Evolutionary conservation across 1,140 invertebrate genomes (phyloP).

Genomic region (Megalonaias nervosa): DNA sequence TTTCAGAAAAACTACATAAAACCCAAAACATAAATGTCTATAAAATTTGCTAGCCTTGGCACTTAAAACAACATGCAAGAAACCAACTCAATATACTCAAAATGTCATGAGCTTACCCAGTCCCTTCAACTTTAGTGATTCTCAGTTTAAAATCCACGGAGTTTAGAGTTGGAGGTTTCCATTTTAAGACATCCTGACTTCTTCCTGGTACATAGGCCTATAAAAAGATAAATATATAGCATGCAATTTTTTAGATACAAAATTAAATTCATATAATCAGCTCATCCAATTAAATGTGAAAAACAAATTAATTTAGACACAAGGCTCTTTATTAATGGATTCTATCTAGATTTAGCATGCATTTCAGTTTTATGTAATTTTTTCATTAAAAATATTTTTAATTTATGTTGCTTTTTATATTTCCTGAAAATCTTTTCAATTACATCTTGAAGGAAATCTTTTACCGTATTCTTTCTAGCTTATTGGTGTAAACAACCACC

Average conservation of each 20-base stretch:
- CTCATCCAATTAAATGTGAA: not conserved
- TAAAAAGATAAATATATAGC: conserved; percentile 62
- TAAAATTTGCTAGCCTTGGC: no score
- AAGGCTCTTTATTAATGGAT: not conserved
- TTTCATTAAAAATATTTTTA: no score
- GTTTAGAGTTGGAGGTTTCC: conserved; percentile 96
- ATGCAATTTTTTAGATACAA: not conserved
- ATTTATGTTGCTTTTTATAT: no score
- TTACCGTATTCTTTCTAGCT: no score
- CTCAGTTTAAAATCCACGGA: conserved; percentile 96
- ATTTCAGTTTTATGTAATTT: no score
- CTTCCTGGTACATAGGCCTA: conserved; percentile 88
- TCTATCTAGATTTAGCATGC: no score
- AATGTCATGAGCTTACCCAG: conserved; percentile 76
- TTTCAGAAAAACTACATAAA: no score
- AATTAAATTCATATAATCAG: not conserved
- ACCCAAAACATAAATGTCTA: no score
- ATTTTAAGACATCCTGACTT: conserved; percentile 92
- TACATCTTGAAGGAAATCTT: no score
- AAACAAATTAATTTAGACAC: not conserved
- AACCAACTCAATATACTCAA: not conserved
- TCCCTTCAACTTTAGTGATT: conserved; percentile 79
- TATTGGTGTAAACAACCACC: no score
- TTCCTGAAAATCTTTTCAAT: no score
- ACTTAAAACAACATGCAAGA: no score